Percentiles rank a stretch among this genome's conserved stretches.
Conservation (phyloP, 1,140 invertebrate species). For the Sesamia nonagrioides region DNA sequence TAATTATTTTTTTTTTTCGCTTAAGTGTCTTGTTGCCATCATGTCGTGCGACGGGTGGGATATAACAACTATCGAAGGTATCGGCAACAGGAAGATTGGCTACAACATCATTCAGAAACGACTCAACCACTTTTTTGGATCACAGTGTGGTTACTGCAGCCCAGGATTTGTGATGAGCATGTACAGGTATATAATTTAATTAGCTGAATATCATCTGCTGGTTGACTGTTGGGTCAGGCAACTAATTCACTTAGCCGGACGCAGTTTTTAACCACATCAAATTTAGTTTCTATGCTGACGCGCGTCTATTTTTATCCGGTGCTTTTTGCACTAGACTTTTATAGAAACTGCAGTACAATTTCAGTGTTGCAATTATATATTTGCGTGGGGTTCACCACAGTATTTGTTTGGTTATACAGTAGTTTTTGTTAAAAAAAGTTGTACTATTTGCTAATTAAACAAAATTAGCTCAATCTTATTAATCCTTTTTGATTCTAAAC, state of each 20-base stretch:
- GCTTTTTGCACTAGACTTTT: background rate
- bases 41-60: slow-evolving; percentile 91
- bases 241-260: background rate
- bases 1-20: background rate
- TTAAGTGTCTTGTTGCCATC: slow-evolving; percentile 90
- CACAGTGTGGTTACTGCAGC: slow-evolving; percentile 94
- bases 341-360: background rate
- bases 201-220: background rate
- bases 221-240: background rate
- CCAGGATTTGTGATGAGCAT: slow-evolving; percentile 95
- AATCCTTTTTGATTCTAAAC: too few relatives aligned
- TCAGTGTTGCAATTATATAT: background rate
- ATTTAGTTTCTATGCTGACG: too few relatives aligned
- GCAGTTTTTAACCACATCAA: too few relatives aligned
- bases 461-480: too few relatives aligned
- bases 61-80: slow-evolving; percentile 92
- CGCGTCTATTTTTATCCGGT: background rate
- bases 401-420: too few relatives aligned
- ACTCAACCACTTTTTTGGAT: slow-evolving; percentile 91
- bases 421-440: background rate
- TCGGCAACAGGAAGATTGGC: slow-evolving; percentile 90
- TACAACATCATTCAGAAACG: slow-evolving; percentile 91
- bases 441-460: too few relatives aligned
- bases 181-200: slow-evolving; percentile 87
- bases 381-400: background rate